Conservation (phyloP, 1,140 invertebrate genomes). For the Rhopalosiphum maidis region DNA sequence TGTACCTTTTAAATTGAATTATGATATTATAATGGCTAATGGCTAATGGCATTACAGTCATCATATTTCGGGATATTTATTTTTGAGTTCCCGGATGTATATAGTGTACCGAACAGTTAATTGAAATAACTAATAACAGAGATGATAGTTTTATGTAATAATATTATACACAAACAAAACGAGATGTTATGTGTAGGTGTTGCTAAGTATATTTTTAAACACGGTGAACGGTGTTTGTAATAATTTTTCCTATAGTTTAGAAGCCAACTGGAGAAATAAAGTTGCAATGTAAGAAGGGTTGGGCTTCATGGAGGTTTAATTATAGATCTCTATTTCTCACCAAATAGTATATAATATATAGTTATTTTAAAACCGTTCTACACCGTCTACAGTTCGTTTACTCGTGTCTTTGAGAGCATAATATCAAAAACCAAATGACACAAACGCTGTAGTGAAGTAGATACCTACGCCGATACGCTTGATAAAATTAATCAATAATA, state of each 20-base stretch:
- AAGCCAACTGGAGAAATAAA: constrained; percentile 28
- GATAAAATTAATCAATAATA: not conserved
- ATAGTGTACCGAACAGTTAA: too few species aligned
- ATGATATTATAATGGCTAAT: too few species aligned
- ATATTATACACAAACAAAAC: not conserved
- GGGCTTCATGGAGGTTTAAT: not conserved
- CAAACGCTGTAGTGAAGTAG: not conserved
- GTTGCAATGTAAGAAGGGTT: not conserved
- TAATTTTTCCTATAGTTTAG: not conserved
- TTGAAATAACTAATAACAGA: too few species aligned
- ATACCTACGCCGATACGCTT: not conserved
- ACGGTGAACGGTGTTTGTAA: not conserved
- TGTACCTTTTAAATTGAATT: too few species aligned
- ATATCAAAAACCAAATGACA: not conserved
- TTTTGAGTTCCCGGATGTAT: too few species aligned
- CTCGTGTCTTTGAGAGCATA: too few species aligned
- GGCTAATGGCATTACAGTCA: too few species aligned
- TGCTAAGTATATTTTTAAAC: constrained; percentile 8
- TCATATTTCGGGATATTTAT: too few species aligned
- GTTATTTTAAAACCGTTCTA: constrained; percentile 1
- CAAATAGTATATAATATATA: not conserved
- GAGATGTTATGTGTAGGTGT: not conserved
- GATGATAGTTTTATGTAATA: not conserved
- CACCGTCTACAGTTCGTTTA: not conserved
- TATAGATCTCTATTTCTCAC: not conserved